phyloP scores from a whole-genome alignment of 2,797 vertebrate genomes.

The Crenichthys baileyi region DNA sequence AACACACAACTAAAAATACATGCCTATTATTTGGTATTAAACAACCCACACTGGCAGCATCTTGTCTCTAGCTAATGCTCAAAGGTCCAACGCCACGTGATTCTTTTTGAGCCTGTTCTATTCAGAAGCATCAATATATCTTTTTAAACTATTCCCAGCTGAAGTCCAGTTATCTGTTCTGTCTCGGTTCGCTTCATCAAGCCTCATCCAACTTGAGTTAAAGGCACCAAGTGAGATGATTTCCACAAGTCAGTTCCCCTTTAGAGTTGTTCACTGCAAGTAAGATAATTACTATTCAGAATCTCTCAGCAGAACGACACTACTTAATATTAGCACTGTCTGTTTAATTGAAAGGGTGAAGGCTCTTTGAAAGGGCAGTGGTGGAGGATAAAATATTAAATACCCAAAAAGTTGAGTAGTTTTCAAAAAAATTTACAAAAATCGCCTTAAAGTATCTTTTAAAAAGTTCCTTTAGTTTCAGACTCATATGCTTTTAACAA shows the following conservation, averaged over 20 bases:
- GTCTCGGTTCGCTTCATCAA: not conserved
- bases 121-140: not conserved
- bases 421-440: not conserved
- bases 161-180: not conserved
- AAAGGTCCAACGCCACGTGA: not conserved
- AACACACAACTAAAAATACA: not conserved
- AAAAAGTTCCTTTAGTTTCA: not conserved
- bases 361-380: too few relatives aligned
- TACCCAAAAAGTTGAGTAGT: not conserved
- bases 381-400: too few relatives aligned
- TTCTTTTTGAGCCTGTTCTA: not conserved
- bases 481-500: not conserved
- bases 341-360: not conserved
- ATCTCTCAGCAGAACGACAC: not conserved
- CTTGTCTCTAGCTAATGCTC: not conserved
- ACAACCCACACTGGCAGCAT: not conserved
- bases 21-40: not conserved
- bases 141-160: not conserved
- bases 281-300: not conserved
- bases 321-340: not conserved
- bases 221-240: not conserved
- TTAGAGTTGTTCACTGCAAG: not conserved
- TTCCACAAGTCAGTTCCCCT: not conserved
- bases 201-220: not conserved
- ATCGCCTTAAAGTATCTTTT: not conserved